These are phyloP conservation scores for Eristalinus sepulchralis DNA, from an alignment of 2,888 invertebrate genomes.

Conservation along the genomic window DNA sequence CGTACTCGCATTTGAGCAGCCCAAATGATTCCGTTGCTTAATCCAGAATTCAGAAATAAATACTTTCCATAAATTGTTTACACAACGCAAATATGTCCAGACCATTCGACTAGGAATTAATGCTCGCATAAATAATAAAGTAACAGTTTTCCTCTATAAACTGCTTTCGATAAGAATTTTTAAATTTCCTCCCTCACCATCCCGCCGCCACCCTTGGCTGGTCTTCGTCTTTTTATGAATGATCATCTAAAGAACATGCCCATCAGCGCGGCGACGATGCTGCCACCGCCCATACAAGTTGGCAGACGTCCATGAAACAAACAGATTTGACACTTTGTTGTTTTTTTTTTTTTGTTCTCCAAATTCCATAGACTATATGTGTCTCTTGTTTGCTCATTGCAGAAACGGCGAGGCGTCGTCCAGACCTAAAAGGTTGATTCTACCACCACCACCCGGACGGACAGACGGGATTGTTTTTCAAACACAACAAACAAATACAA, in stretches of 20 bases:
- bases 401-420: constrained; percentile 33
- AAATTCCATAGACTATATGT: not conserved
- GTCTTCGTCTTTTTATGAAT: constrained; percentile 57
- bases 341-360: not conserved
- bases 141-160: not conserved
- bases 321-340: not conserved
- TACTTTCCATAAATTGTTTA: constrained; percentile 45
- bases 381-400: constrained; percentile 2
- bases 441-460: not conserved
- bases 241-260: constrained; percentile 7
- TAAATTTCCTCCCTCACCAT: not conserved
- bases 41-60: constrained; percentile 49
- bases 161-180: constrained; percentile 31
- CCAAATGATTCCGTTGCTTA: constrained; percentile 27
- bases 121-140: constrained; percentile 25
- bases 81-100: constrained; percentile 42
- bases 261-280: not conserved
- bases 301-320: constrained; percentile 30
- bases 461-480: not conserved
- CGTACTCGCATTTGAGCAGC: not conserved
- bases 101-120: constrained; percentile 34
- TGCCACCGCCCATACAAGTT: constrained; percentile 7
- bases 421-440: constrained; percentile 18
- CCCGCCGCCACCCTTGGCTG: not conserved
- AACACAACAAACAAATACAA: not conserved